Conservation (phyloP, 2,797 vertebrate species). For the Moxostoma hubbsi region DNA sequence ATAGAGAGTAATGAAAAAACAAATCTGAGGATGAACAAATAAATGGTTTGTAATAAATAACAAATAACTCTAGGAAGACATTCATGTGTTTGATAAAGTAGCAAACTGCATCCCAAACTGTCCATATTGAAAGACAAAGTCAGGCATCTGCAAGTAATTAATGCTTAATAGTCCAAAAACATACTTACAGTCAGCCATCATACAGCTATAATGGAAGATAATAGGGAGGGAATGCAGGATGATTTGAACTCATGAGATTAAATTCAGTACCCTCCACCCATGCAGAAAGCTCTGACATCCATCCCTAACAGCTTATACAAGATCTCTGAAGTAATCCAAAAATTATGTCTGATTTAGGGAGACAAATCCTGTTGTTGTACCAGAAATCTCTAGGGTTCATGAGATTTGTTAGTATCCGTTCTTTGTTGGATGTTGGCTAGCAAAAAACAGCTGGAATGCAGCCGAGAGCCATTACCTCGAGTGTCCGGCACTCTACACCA, state of each 20-base stretch:
- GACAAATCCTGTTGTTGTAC: slow-evolving; percentile 21
- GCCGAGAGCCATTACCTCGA: slow-evolving; percentile 46
- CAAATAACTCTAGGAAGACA: not conserved
- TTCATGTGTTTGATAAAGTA: not conserved
- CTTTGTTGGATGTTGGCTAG: not conserved
- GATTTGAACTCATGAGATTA: slow-evolving; percentile 46
- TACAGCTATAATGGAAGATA: slow-evolving; percentile 47
- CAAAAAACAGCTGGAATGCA: slow-evolving; percentile 49
- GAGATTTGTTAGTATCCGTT: not conserved
- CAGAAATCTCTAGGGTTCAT: slow-evolving; percentile 39
- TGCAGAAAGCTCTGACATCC: slow-evolving; percentile 11
- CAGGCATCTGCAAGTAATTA: slow-evolving; percentile 48
- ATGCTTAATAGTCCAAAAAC: slow-evolving; percentile 30
- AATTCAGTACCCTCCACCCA: slow-evolving; percentile 30
- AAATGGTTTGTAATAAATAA: not conserved
- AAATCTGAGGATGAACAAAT: too few species aligned
- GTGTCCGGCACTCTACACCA: not conserved
- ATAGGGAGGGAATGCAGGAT: slow-evolving; percentile 32
- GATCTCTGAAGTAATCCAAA: slow-evolving; percentile 6
- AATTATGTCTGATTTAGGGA: not conserved
- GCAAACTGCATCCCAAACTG: not conserved
- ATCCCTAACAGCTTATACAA: not conserved
- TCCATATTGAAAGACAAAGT: not conserved
- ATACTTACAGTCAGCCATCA: slow-evolving; percentile 35
- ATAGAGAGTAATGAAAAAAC: not conserved